These are phyloP conservation scores for Agrochola macilenta DNA, from an alignment of 2,888 invertebrate species.

Conservation along the genomic window DNA sequence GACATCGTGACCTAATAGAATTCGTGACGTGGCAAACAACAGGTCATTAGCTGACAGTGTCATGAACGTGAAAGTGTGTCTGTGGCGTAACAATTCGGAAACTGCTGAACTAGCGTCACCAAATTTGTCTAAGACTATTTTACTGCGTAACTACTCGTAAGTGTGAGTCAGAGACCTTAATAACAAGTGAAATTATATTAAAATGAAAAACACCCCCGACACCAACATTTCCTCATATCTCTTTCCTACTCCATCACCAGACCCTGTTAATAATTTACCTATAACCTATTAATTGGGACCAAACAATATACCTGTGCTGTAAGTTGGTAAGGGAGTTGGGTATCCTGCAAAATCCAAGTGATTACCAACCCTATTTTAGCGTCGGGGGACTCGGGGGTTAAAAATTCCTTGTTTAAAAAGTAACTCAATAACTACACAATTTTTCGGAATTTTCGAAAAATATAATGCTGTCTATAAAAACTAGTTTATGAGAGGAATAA, in stretches of 20 bases:
- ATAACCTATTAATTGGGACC: too few species aligned
- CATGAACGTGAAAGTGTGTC: conserved; percentile 31
- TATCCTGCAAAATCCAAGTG: too few species aligned
- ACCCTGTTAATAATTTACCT: too few species aligned
- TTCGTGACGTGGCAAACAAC: background rate
- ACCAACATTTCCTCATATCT: too few species aligned
- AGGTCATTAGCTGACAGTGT: background rate
- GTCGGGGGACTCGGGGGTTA: background rate
- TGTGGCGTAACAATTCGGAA: conserved; percentile 25
- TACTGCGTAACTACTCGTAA: background rate
- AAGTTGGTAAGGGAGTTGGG: too few species aligned
- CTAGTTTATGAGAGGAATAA: too few species aligned
- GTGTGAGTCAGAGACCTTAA: background rate
- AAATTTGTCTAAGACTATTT: conserved; percentile 3
- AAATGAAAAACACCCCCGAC: too few species aligned
- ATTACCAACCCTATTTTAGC: too few species aligned
- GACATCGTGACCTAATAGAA: conserved; percentile 7
- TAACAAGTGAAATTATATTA: background rate
- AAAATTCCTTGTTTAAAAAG: background rate
- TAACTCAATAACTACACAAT: background rate
- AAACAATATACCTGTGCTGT: too few species aligned
- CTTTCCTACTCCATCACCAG: too few species aligned
- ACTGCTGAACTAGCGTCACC: background rate
- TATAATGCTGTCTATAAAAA: too few species aligned
- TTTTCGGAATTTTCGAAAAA: too few species aligned